Evolutionary conservation across 1,140 invertebrate genomes (phyloP), one percentile per base, ranked within the genome.

Genomic region (Goniozus legneri): DNA sequence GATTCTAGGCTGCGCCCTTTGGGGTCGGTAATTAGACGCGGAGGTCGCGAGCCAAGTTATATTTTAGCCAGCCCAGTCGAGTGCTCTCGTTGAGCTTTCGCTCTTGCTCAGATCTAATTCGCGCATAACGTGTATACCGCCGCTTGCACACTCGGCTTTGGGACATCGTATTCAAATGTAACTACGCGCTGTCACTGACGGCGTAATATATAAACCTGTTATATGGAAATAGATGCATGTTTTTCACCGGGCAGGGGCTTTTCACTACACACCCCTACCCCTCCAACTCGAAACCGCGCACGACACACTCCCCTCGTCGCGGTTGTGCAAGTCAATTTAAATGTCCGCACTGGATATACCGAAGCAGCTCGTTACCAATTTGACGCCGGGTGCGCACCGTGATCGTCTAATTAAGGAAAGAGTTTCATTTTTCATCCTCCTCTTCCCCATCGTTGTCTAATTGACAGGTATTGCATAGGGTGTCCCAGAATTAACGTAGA

Each of bases 181-280:
- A 73, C 69, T 69, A 71, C 64, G 64, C 59, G 62, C 70, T 73
- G 72, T 56, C 60, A 56, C 56, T 73, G 72, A 75, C 70, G 62
- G 63, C 59, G 62, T 66, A 72, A 74, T 73, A 72, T 73, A 72
- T 74, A 73, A 73, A 73, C 67, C 68, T 74, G 71, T 71, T 74
- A 71, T 73, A 71, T 76, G 73, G 69, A 75, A 75, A 74, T 75
- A 64, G 70, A 75, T 73, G 69, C 71, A 58, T 72, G 71, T 74
- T 75, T 75, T 75, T 73, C n/a, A n/a, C n/a, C n/a, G n/a, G n/a
- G n/a, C n/a, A 70, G 64, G 45, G 62, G 65, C 60, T 64, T 62
- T 61, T 60, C 64, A 52, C 53, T 53, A 56, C 54, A 43, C n/a
- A n/a, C n/a, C n/a, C n/a, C n/a, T n/a, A n/a, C n/a, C n/a, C n/a